Conservation (phyloP, 2,113 vertebrate genomes). For the Gadus macrocephalus region DNA sequence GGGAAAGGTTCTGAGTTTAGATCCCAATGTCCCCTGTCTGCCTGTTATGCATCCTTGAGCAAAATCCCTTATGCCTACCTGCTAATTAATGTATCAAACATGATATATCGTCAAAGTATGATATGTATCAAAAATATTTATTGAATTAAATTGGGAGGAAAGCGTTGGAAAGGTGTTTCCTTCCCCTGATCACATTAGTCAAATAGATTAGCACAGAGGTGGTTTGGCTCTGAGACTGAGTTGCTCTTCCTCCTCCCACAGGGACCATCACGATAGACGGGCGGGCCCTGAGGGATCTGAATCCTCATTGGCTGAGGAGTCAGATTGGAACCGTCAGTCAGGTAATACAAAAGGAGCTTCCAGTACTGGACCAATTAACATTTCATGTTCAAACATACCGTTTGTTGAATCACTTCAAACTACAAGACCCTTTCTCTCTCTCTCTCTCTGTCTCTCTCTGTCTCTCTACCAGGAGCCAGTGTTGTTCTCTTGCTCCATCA, state of each 20-base stretch:
- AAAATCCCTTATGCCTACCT: not conserved
- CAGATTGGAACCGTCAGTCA: slow-evolving; percentile 95
- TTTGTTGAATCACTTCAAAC: no score
- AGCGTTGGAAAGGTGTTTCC: not conserved
- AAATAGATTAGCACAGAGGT: no score
- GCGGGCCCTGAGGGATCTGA: slow-evolving; percentile 82
- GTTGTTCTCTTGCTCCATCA: slow-evolving; percentile 93
- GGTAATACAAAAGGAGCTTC: slow-evolving; percentile 66
- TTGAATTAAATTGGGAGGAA: not conserved
- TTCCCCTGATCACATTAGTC: not conserved
- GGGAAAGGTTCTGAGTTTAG: no score
- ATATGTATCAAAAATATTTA: no score
- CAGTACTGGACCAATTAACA: no score
- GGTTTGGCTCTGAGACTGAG: no score
- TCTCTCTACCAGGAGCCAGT: slow-evolving; percentile 81
- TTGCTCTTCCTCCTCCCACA: slow-evolving; percentile 45
- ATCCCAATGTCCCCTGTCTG: no score
- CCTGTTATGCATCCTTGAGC: not conserved
- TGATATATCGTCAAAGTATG: no score
- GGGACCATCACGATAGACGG: slow-evolving; percentile 84
- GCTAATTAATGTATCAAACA: no score
- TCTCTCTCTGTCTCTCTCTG: not conserved
- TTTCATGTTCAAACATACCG: no score
- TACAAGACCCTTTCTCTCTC: not conserved
- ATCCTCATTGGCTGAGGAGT: slow-evolving; percentile 87